Conservation (phyloP, 2,888 invertebrate species). For the Volucella inflata region DNA sequence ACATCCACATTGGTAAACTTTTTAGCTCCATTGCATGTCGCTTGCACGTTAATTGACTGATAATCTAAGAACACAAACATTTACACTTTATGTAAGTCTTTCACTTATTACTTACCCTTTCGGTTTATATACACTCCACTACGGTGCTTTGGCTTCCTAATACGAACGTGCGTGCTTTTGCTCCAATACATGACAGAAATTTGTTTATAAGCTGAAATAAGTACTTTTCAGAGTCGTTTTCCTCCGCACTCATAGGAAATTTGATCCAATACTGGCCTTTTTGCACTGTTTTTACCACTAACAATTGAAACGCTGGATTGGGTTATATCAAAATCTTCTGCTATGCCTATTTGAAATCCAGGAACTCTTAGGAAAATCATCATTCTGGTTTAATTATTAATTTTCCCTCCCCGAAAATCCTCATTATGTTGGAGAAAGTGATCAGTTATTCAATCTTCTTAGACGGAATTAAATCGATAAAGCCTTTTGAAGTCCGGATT, state of each 20-base stretch:
- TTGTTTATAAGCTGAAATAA: constrained; percentile 3
- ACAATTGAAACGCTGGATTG: not conserved
- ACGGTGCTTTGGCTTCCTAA: constrained; percentile 12
- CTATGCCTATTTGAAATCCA: not conserved
- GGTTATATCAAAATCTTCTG: not conserved
- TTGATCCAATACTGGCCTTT: not conserved
- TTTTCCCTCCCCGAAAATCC: constrained; percentile 18
- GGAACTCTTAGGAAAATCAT: not conserved
- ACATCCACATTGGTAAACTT: no score
- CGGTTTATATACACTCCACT: no score
- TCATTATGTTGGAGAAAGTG: constrained; percentile 12
- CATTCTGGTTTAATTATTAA: constrained; percentile 15
- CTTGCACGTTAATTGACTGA: no score
- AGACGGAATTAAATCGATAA: constrained; percentile 9
- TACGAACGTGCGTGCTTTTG: constrained; percentile 14
- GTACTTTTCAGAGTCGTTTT: no score
- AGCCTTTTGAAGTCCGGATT: constrained; percentile 15
- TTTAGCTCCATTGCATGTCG: no score
- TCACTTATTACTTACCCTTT: no score
- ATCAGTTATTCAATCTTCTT: not conserved
- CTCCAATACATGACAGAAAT: constrained; percentile 5
- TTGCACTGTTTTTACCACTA: not conserved
- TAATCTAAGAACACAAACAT: no score
- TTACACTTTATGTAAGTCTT: no score
- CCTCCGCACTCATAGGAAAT: not conserved